Percentiles rank a stretch among this genome's conserved stretches.
Conservation (phyloP, 2,888 invertebrate species). For the Thecocarcelia acutangulata region DNA sequence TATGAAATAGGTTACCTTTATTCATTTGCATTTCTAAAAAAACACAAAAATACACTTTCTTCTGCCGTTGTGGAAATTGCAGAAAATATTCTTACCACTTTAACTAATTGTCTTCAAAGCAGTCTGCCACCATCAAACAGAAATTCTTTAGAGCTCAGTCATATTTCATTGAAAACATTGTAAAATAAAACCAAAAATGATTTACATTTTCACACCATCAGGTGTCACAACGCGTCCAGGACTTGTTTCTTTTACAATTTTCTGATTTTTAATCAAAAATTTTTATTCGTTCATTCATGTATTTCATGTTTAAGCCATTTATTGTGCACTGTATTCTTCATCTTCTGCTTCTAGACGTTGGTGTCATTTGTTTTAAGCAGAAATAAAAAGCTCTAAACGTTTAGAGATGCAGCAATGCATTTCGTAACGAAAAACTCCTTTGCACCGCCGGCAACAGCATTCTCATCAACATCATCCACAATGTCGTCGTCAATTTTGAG, state of each 20-base stretch:
- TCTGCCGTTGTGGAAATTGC: too few relatives aligned
- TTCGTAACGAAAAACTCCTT: conserved; percentile 17
- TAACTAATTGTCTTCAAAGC: too few relatives aligned
- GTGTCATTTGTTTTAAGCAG: conserved; percentile 47
- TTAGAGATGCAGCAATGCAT: conserved; percentile 34
- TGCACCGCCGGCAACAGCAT: conserved; percentile 30
- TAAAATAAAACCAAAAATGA: conserved; percentile 19
- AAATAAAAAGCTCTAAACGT: conserved; percentile 19
- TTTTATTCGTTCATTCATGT: conserved; percentile 26
- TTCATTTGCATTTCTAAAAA: too few relatives aligned
- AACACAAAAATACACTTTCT: too few relatives aligned
- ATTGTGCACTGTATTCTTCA: conserved; percentile 1
- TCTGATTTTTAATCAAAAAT: not conserved
- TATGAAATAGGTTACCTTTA: too few relatives aligned
- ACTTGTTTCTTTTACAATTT: not conserved
- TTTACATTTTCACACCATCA: conserved; percentile 60
- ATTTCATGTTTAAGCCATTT: not conserved
- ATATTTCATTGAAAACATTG: too few relatives aligned
- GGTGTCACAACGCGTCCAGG: conserved; percentile 41
- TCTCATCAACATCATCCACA: conserved; percentile 8
- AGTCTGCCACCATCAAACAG: too few relatives aligned
- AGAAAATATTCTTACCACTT: too few relatives aligned
- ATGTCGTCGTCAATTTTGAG: conserved; percentile 51
- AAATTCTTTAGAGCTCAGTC: too few relatives aligned
- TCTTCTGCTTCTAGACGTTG: conserved; percentile 13